These are phyloP conservation scores for Hofmannophila pseudospretella DNA, from an alignment of 2,888 invertebrate species.

Conservation along the genomic window DNA sequence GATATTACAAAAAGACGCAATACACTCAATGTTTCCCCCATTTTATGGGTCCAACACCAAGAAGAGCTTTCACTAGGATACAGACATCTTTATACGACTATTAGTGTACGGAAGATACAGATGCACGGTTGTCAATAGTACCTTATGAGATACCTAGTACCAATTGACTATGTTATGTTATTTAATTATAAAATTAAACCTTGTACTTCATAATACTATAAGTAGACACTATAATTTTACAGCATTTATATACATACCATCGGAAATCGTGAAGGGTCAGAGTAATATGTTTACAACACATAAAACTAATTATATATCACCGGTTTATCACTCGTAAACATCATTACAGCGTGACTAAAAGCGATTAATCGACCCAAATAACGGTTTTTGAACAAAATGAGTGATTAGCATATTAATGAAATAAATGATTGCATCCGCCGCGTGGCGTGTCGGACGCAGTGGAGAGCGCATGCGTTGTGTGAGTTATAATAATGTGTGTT, in stretches of 20 bases:
- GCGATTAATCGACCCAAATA: slow-evolving; percentile 12
- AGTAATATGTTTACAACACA: slow-evolving; percentile 4
- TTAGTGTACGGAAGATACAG: too few species aligned
- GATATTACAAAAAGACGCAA: too few species aligned
- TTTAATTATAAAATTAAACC: too few species aligned
- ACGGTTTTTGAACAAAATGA: slow-evolving; percentile 14
- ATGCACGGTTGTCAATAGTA: too few species aligned
- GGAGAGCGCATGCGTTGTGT: slow-evolving; percentile 23
- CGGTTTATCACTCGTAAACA: slow-evolving; percentile 11
- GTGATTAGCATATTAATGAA: slow-evolving; percentile 7
- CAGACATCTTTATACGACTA: too few species aligned
- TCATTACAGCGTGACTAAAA: slow-evolving; percentile 13
- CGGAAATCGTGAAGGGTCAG: slow-evolving; percentile 6
- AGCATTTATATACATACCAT: background rate
- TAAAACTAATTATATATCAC: slow-evolving; percentile 12
- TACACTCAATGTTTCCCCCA: too few species aligned
- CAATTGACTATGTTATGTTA: too few species aligned
- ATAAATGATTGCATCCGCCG: slow-evolving; percentile 30
- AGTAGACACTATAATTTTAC: too few species aligned
- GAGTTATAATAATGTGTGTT: slow-evolving; percentile 41
- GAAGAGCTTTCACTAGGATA: too few species aligned
- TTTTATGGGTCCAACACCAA: too few species aligned
- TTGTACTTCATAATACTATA: too few species aligned
- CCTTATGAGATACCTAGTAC: too few species aligned
- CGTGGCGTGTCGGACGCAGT: slow-evolving; percentile 33